These are phyloP conservation scores for Drosophila seguyi DNA, from an alignment of 1,140 invertebrate genomes.

Conservation along the genomic window DNA sequence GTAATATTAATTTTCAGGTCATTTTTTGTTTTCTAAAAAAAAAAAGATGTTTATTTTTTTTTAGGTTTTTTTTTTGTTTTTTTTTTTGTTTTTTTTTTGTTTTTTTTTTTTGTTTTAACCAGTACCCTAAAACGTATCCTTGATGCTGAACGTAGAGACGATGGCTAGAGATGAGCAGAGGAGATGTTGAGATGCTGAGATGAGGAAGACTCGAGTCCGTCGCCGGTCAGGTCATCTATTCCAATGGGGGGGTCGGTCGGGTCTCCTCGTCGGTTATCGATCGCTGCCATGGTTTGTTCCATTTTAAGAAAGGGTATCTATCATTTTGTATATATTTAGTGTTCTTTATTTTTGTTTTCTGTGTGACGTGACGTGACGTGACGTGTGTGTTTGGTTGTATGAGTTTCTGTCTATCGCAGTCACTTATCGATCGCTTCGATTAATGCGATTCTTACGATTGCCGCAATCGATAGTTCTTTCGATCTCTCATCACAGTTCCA, in stretches of 20 bases:
- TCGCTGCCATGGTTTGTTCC: conserved; percentile 5
- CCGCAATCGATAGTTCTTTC: conserved; percentile 21
- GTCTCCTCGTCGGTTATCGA: conserved; percentile 3
- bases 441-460: conserved; percentile 19
- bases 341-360: conserved; percentile 2
- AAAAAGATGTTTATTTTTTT: not conserved
- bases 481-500: conserved; percentile 25
- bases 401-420: conserved; percentile 17
- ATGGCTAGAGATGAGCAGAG: conserved; percentile 39
- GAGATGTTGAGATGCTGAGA: conserved; percentile 41
- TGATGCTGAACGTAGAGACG: conserved; percentile 29
- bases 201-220: conserved; percentile 30
- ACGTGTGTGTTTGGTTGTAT: conserved; percentile 29
- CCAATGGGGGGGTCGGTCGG: not conserved
- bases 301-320: conserved; percentile 1
- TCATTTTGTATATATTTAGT: not conserved
- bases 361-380: conserved; percentile 36
- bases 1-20: conserved; percentile 44
- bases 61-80: conserved; percentile 24
- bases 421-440: conserved; percentile 21
- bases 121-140: conserved; percentile 70
- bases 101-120: conserved; percentile 59
- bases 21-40: conserved; percentile 38
- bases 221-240: conserved; percentile 46
- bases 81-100: conserved; percentile 40